Evolutionary conservation across 2,888 invertebrate species (phyloP).

Genomic region (Oxyscelio sp.): DNA sequence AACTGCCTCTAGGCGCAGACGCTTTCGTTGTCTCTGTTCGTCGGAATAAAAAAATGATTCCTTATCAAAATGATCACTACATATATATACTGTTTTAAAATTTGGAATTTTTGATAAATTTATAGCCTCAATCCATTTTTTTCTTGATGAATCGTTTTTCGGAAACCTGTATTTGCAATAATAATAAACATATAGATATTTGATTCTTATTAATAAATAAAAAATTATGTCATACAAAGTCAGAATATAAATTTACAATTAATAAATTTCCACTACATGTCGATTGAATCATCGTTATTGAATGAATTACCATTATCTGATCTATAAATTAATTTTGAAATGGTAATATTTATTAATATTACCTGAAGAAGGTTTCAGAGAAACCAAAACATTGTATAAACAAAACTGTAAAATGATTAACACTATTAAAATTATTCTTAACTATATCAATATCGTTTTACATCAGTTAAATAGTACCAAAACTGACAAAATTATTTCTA

Average conservation of each 20-base stretch:
- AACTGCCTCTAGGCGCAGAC: not conserved
- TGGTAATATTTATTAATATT: not conserved
- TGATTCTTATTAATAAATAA: not conserved
- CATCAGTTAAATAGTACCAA: not conserved
- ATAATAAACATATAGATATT: not conserved
- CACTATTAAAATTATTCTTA: not conserved
- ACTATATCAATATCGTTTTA: not conserved
- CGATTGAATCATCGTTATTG: not conserved
- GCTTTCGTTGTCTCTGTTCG: not conserved
- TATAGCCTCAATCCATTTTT: not conserved
- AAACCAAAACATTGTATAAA: not conserved
- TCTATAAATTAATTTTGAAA: not conserved
- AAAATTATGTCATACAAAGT: not conserved
- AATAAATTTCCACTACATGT: not conserved
- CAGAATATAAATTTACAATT: not conserved
- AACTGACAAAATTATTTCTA: not conserved
- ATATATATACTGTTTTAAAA: not conserved
- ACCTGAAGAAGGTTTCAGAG: not conserved
- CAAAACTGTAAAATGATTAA: not conserved
- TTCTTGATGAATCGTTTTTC: not conserved
- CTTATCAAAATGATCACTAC: not conserved
- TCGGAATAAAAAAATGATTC: not conserved
- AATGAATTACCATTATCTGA: not conserved
- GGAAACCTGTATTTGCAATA: not conserved
- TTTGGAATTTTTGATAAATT: not conserved